Evolutionary conservation across 1,140 invertebrate species (phyloP), one percentile per base, ranked within the genome.

Genomic region (Drosophila ohnishii): DNA sequence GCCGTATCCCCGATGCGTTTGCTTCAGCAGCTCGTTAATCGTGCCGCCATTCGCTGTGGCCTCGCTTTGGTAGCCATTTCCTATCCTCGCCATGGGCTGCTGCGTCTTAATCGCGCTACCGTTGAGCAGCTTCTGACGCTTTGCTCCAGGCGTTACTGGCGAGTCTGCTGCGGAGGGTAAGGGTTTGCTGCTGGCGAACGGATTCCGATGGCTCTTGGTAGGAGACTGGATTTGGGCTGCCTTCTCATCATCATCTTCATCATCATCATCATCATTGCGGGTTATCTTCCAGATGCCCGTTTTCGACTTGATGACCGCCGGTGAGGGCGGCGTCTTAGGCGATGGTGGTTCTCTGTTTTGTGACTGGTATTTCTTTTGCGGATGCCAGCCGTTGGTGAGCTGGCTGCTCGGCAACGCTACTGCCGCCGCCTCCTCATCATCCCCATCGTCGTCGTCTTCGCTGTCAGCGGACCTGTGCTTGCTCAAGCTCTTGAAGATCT

Each of bases 1-100:
- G 28, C 94, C 94, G 90, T 95, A 95, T n/a, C 93, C 93, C 44
- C 93, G 92, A 90, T 94, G 93, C 25, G 92, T 92, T 48, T 92
- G 79, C 30, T 91, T 76, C 16, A 93, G 90, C 64, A 94, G 85
- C 37, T 93, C 92, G 7, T 89, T 90, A 16, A 92, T 80, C 2
- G 92, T 48, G 53, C 40, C 63, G 16, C 76, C 71, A 72, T 89
- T 90, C 6, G 75, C 30, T 25, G 59, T 19, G 8, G 65, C 47
- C 11, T 91, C 58, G 75, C 73, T 76, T 77, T 90, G 86, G 65
- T 91, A 90, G 25, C 90, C 60, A 92, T 92, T 91, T 85, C 91
- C 77, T 77, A 88, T 37, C 79, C 58, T 57, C 9, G 8, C 13
- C 16, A 73, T 58, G 30, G 60, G 58, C 14, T 69, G 64, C 14